Evolutionary conservation across 2,888 invertebrate genomes (phyloP), one percentile per base, ranked within the genome.

Genomic region (Teleiodes luculella): DNA sequence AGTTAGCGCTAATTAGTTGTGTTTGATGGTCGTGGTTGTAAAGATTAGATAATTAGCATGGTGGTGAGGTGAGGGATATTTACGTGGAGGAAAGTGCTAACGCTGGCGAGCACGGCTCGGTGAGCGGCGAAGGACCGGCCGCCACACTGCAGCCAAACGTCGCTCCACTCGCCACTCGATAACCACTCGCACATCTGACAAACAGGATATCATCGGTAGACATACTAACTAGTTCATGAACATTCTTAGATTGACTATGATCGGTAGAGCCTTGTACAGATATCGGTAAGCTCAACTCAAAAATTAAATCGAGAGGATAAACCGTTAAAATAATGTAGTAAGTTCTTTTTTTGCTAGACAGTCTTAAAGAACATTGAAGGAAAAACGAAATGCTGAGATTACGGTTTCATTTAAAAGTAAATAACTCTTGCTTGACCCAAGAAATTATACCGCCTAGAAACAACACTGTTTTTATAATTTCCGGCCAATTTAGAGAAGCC

Each of bases 1-100:
- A 56, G 59, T 56, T 41, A 46, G 43, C 56, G 49, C 53, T 57
- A 53, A 60, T 60, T 60, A 55, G 50, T 39, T 18, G 10, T n/a
- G 37, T 41, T 24, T 13, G 28, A 46, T 35, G 20, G 28, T 20
- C 14, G 14, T 18, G 14, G n/a, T 36, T 30, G 16, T 53, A 45
- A 56, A 49, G 20, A 55, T 43, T 35, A 33, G 35, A 41, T 51
- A 50, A 30, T 46, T 53, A 49, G 10, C 49, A 49, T n/a, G 33
- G n/a, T 41, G 20, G 50, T 55, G 46, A 41, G 20, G 50, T 55
- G 46, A 41, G 20, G 49, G 8, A 24, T 20, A 16, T 66, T 58
- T 82, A 94, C 94, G 86, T 92, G 91, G 14, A 94, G 85, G 68
- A 93, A 92, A 53, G 91, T 90, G 83, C 94, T 94, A 64, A 92